Evolutionary conservation across 2,113 vertebrate genomes (phyloP).

Genomic region (Cyanoderma ruficeps): DNA sequence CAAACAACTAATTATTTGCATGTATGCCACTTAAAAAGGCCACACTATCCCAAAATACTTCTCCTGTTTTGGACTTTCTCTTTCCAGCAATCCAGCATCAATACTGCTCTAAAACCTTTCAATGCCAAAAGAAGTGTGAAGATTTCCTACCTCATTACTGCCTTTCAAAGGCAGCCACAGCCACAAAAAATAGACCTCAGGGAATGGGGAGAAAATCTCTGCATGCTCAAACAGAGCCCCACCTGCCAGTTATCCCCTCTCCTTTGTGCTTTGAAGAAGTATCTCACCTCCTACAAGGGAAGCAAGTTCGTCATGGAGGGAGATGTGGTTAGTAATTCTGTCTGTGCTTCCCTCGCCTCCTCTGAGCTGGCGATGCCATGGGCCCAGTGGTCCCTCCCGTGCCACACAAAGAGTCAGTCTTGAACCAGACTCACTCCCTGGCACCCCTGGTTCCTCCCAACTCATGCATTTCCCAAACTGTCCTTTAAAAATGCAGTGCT

Average conservation of each 20-base stretch:
- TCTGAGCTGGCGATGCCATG: neutral
- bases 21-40: fast-evolving
- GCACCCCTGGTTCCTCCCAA: neutral
- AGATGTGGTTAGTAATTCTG: neutral
- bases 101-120: neutral
- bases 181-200: neutral
- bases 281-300: neutral
- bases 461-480: neutral
- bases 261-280: conserved; percentile 30
- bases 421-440: neutral
- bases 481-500: neutral
- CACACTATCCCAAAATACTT: neutral
- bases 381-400: fast-evolving
- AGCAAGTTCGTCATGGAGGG: neutral
- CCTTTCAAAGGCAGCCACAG: conserved; percentile 10
- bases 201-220: neutral
- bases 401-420: neutral
- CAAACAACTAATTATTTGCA: neutral
- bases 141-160: conserved; percentile 5
- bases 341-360: neutral
- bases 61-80: neutral
- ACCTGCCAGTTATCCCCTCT: neutral
- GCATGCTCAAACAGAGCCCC: neutral
- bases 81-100: neutral
- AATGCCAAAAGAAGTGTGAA: neutral